These are phyloP conservation scores for Spondyliosoma cantharus DNA, from an alignment of 2,797 vertebrate genomes.

Conservation along the genomic window DNA sequence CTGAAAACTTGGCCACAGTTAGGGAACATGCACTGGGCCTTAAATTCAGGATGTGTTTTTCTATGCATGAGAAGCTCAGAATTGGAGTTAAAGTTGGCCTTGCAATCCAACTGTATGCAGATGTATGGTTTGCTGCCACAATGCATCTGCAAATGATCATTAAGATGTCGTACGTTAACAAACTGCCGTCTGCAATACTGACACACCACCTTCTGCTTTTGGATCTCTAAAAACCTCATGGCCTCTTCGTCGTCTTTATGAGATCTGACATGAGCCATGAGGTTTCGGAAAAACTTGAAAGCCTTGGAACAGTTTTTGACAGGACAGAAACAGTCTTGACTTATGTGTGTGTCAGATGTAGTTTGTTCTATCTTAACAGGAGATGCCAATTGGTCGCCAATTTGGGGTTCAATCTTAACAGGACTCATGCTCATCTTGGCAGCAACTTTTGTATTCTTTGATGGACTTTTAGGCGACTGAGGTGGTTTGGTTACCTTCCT, in stretches of 20 bases:
- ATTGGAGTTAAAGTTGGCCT: conserved; percentile 95
- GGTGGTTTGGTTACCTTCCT: conserved; percentile 88
- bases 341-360: conserved; percentile 87
- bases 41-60: conserved; percentile 94
- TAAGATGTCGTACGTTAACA: conserved; percentile 96
- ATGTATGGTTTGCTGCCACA: conserved; percentile 97
- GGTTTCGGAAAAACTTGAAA: conserved; percentile 99
- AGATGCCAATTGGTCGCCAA: conserved; percentile 81
- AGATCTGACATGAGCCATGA: conserved; percentile 96
- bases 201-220: conserved; percentile 98
- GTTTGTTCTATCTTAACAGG: conserved; percentile 86
- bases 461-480: conserved; percentile 80
- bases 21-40: conserved; percentile 98
- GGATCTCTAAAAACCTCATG: conserved; percentile 96
- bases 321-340: conserved; percentile 91
- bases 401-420: conserved; percentile 87
- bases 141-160: conserved; percentile 99
- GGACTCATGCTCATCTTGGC: conserved; percentile 87
- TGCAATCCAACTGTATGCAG: conserved; percentile 98
- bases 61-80: conserved; percentile 95
- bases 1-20: conserved; percentile 96
- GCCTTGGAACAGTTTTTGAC: conserved; percentile 95
- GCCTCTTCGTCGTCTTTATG: conserved; percentile 98
- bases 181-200: conserved; percentile 99
- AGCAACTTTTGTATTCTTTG: conserved; percentile 81